A percentile compares a stretch with the other conserved stretches of the same genome.
Evolutionary conservation across 2,888 invertebrate species (phyloP).

Genomic region (Erebia epiphron): DNA sequence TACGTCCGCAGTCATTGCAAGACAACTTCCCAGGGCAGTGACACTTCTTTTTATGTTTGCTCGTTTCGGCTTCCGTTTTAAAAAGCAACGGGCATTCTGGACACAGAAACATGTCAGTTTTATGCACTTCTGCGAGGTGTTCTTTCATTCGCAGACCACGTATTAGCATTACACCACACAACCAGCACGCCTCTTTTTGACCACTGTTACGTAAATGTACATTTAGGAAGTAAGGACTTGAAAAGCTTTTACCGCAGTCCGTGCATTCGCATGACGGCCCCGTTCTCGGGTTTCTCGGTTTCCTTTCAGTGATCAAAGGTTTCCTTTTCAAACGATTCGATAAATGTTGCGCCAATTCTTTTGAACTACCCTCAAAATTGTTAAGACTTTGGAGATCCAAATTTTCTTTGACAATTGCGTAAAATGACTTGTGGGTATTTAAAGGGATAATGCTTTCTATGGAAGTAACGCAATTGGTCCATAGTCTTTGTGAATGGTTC

Average conservation of each 20-base stretch:
- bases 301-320: constrained; percentile 41
- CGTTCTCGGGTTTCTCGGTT: constrained; percentile 43
- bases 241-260: constrained; percentile 66
- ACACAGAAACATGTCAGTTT: constrained; percentile 52
- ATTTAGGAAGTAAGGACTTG: constrained; percentile 62
- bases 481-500: constrained; percentile 54
- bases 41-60: constrained; percentile 54
- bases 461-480: constrained; percentile 57
- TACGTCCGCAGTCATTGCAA: constrained; percentile 66
- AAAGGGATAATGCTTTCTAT: constrained; percentile 46
- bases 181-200: constrained; percentile 64
- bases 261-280: constrained; percentile 60
- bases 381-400: constrained; percentile 55
- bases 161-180: constrained; percentile 56
- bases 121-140: constrained; percentile 57
- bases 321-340: constrained; percentile 47
- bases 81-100: constrained; percentile 61
- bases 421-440: constrained; percentile 53
- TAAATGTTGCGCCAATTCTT: constrained; percentile 53
- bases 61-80: constrained; percentile 48
- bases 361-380: constrained; percentile 56
- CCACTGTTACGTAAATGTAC: constrained; percentile 69
- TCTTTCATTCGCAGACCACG: constrained; percentile 60
- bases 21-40: constrained; percentile 58
- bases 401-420: constrained; percentile 57